Evolutionary conservation across 2,888 invertebrate genomes (phyloP), one percentile per base, ranked within the genome.

Genomic region (Cheilosia vulpina): DNA sequence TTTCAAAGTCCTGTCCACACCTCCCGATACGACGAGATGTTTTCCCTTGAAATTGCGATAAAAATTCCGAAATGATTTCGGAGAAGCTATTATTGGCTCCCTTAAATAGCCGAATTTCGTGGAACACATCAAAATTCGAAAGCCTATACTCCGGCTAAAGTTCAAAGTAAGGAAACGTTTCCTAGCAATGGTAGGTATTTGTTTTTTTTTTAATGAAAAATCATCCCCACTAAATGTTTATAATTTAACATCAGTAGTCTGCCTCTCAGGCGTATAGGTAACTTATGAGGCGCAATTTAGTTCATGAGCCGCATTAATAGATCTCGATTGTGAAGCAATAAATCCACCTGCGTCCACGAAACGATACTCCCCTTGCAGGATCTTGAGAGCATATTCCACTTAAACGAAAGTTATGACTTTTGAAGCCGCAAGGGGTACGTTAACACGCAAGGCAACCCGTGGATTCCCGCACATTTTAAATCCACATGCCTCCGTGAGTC

Each of bases 401-500:
- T 75, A 66, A 65, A 17, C 27, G 50, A 66, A 75, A 66, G 50
- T 75, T 66, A 75, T 75, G 75, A 50, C 47, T 66, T 58, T 13
- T 27, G 41, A 19, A 66, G 57, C 27, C 38, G 63, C 63, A 45
- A 27, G 55, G 11, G 21, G 53, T n/a, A 27, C 6, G 41, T 21
- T 45, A 53, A 38, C 63, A 69, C 69, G 57, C 57, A 69, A 57
- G 45, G 55, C 43, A 19, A 55, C 43, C 55, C 68, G 27, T 31
- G 17, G 68, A 9, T 31, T 45, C 38, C 6, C 27, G n/a, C 21
- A 50, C 58, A 9, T 50, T 17, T 17, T 19, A 45, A 65, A 75
- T 50, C 65, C 38, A 66, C 65, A 50, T 75, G 50, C 50, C 65
- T 65, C n/a, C 47, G 17, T 15, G 1, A 1, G 45, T 41, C n/a